phyloP scores from a whole-genome alignment of 2,888 invertebrate species.

The Blomia tropicalis region DNA sequence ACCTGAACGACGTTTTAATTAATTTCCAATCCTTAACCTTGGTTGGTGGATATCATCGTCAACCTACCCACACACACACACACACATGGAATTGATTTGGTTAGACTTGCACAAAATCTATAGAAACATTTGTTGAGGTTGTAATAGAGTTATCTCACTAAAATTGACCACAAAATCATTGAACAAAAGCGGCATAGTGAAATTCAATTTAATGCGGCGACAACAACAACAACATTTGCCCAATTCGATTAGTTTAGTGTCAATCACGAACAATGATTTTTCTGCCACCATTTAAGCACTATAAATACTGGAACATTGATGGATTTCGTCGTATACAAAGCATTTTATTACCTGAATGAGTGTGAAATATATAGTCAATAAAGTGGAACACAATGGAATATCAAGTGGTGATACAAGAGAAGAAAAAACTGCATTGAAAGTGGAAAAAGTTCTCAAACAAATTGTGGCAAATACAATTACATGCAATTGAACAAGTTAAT shows the following conservation, averaged over 20 bases:
- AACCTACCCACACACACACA: too few species aligned
- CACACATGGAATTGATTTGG: too few species aligned
- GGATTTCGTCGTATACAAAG: too few species aligned
- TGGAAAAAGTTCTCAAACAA: neutral
- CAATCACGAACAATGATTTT: slow-evolving; percentile 1
- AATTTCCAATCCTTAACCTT: slow-evolving; percentile 11
- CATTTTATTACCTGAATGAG: too few species aligned
- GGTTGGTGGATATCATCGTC: neutral
- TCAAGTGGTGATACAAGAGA: too few species aligned
- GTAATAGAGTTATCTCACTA: slow-evolving; percentile 1
- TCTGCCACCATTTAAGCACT: neutral
- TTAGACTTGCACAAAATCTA: too few species aligned
- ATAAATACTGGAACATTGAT: neutral
- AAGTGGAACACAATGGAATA: too few species aligned
- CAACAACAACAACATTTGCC: neutral
- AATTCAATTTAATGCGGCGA: neutral
- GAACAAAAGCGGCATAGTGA: neutral
- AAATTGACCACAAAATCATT: neutral
- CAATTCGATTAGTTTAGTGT: slow-evolving; percentile 3
- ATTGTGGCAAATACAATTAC: neutral
- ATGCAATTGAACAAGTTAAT: neutral
- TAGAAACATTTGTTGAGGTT: too few species aligned
- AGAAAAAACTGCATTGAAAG: too few species aligned
- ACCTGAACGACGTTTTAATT: slow-evolving; percentile 17
- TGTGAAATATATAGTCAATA: too few species aligned